Percentiles rank a stretch among this genome's conserved stretches.
Evolutionary conservation across 2,888 invertebrate species (phyloP).

Genomic region (Sericinus montela): DNA sequence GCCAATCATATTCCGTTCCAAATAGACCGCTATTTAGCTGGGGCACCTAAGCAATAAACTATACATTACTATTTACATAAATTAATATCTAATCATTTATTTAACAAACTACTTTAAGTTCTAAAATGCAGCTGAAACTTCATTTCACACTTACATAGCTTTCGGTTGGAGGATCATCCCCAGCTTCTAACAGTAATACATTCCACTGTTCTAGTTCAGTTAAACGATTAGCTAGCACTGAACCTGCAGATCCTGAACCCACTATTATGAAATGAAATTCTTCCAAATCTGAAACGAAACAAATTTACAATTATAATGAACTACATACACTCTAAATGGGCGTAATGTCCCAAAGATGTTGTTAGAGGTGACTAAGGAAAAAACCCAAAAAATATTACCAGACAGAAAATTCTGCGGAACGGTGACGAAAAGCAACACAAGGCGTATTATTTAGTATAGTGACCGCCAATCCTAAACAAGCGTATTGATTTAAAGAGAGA

Average conservation of each 20-base stretch:
- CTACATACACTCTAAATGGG: too few relatives aligned
- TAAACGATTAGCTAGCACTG: constrained; percentile 23
- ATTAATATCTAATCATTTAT: too few relatives aligned
- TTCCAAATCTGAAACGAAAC: constrained; percentile 28
- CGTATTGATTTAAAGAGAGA: too few relatives aligned
- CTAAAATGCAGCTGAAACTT: neutral
- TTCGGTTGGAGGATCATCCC: neutral
- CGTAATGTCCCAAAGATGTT: too few relatives aligned
- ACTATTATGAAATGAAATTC: constrained; percentile 39
- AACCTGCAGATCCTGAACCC: constrained; percentile 41
- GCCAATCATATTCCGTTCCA: constrained; percentile 84
- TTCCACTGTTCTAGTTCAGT: neutral
- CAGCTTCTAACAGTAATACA: neutral
- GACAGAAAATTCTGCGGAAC: too few relatives aligned
- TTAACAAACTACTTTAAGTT: too few relatives aligned
- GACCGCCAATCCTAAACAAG: too few relatives aligned
- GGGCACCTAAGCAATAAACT: constrained; percentile 35
- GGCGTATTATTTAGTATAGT: too few relatives aligned
- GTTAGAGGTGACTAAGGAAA: too few relatives aligned
- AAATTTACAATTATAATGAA: neutral
- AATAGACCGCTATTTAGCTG: constrained; percentile 26
- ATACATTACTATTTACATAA: too few relatives aligned
- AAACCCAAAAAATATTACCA: too few relatives aligned
- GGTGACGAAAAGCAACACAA: too few relatives aligned
- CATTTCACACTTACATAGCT: neutral